A percentile compares a stretch with the other conserved stretches of the same genome.
Evolutionary conservation across 2,113 vertebrate genomes (phyloP).

Genomic region (Ariopsis seemanni): DNA sequence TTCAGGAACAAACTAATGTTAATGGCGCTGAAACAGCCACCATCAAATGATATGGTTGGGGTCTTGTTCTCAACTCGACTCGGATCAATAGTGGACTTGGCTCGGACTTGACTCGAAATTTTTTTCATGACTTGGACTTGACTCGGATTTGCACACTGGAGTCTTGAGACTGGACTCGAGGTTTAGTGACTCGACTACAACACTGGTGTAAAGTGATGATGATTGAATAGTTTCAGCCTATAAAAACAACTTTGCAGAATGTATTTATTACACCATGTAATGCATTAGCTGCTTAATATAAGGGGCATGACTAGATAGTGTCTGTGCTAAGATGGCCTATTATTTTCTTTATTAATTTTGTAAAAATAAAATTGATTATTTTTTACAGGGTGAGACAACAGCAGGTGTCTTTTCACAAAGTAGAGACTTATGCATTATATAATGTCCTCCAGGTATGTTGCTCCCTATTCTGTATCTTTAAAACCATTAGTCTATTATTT

Average conservation of each 20-base stretch:
- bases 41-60: too few relatives aligned
- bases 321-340: not conserved
- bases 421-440: not conserved
- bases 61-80: too few relatives aligned
- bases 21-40: too few relatives aligned
- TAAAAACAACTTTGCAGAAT: not conserved
- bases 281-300: not conserved
- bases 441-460: not conserved
- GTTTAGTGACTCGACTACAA: too few relatives aligned
- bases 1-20: too few relatives aligned
- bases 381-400: too few relatives aligned
- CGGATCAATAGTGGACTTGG: too few relatives aligned
- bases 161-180: too few relatives aligned
- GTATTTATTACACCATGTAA: not conserved
- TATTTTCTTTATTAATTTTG: not conserved
- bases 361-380: not conserved
- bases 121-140: too few relatives aligned
- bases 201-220: not conserved
- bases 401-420: not conserved
- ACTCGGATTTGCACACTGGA: too few relatives aligned
- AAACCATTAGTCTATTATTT: not conserved
- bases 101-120: too few relatives aligned
- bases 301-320: not conserved
- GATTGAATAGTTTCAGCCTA: not conserved
- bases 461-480: not conserved